These are phyloP conservation scores for Thalassaphorura encarpata DNA, from an alignment of 1,140 invertebrate species.

Conservation along the genomic window DNA sequence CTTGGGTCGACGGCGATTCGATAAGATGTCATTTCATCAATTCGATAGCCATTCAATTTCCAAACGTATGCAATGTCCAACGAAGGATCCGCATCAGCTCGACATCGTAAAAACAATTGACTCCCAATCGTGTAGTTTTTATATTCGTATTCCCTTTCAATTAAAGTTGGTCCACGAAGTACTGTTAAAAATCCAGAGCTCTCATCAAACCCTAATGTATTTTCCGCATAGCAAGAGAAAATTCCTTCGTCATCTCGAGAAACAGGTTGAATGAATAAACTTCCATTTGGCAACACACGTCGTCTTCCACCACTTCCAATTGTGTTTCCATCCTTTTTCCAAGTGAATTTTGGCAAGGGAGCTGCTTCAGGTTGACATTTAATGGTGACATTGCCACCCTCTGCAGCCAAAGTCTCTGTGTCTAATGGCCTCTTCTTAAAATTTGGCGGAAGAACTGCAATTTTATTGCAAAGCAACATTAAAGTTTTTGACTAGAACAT, in stretches of 20 bases:
- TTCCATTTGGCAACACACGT: slow-evolving; percentile 69
- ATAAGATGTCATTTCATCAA: slow-evolving; percentile 41
- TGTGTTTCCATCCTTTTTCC: slow-evolving; percentile 80
- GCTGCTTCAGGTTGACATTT: slow-evolving; percentile 89
- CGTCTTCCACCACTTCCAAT: slow-evolving; percentile 64
- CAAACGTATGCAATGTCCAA: slow-evolving; percentile 82
- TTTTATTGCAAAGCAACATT: slow-evolving; percentile 9
- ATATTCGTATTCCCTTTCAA: slow-evolving; percentile 52
- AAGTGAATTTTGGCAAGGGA: slow-evolving; percentile 74
- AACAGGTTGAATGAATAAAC: slow-evolving; percentile 74
- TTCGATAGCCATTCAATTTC: slow-evolving; percentile 73
- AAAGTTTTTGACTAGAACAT: not conserved
- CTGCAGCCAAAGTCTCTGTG: slow-evolving; percentile 76
- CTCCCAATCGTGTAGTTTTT: slow-evolving; percentile 57
- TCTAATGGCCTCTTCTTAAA: slow-evolving; percentile 84
- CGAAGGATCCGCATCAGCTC: slow-evolving; percentile 64
- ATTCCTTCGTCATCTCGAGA: slow-evolving; percentile 74
- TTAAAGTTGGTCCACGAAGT: slow-evolving; percentile 59
- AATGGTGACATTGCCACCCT: slow-evolving; percentile 83
- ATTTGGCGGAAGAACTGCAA: slow-evolving; percentile 66
- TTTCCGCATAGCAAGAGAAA: slow-evolving; percentile 80
- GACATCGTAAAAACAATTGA: slow-evolving; percentile 64
- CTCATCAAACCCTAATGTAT: slow-evolving; percentile 68
- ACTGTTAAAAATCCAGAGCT: slow-evolving; percentile 72
- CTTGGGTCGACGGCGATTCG: slow-evolving; percentile 23